Evolutionary conservation across 2,797 vertebrate species (phyloP).

Genomic region (Tragopan temminckii): DNA sequence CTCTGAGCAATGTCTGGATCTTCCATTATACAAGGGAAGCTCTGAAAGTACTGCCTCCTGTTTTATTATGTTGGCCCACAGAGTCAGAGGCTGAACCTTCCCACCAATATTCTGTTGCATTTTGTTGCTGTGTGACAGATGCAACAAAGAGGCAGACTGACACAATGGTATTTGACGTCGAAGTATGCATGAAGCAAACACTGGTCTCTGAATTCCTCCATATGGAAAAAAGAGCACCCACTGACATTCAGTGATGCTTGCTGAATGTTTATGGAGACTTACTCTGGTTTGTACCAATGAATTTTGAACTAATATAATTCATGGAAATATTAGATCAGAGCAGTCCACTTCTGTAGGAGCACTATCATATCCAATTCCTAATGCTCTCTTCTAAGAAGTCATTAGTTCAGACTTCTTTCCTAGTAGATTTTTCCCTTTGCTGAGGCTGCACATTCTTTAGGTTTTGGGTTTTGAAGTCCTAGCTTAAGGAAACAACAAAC

Average conservation of each 20-base stretch:
- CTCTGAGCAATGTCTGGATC: not conserved
- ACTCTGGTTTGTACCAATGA: not conserved
- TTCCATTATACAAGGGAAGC: not conserved
- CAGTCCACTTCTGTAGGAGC: not conserved
- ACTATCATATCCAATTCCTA: not conserved
- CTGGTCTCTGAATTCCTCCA: no score
- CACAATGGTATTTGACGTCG: not conserved
- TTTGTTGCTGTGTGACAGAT: not conserved
- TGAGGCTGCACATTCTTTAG: not conserved
- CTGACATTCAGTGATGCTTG: no score
- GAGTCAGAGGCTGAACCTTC: not conserved
- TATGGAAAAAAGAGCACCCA: no score
- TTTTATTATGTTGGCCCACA: not conserved
- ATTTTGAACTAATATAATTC: not conserved
- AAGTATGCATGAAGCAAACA: no score
- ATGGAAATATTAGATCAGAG: not conserved
- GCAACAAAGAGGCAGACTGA: not conserved
- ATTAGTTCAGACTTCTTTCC: not conserved
- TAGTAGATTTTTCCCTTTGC: not conserved
- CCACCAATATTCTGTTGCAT: not conserved
- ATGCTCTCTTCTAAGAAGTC: not conserved
- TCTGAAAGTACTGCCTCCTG: not conserved
- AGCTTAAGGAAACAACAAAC: not conserved
- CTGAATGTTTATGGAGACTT: not conserved
- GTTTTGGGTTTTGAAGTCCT: slow-evolving; percentile 8